Percentiles rank a stretch among this genome's conserved stretches.
Evolutionary conservation across 2,113 vertebrate species (phyloP).

Genomic region (Phoxinus phoxinus): DNA sequence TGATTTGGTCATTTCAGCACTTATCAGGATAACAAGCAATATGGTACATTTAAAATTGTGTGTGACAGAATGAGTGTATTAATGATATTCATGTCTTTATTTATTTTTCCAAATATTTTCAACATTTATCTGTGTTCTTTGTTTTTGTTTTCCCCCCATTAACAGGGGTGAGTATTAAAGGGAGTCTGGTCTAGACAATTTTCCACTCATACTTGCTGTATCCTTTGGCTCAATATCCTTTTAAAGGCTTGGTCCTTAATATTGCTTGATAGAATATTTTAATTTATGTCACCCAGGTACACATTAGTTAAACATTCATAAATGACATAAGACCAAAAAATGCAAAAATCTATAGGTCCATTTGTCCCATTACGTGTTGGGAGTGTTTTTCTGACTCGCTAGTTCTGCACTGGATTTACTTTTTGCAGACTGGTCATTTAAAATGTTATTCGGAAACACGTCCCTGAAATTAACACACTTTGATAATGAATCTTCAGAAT

Average conservation of each 20-base stretch:
- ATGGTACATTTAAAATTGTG: background rate
- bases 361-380: constrained; percentile 64
- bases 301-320: background rate
- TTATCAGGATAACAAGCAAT: background rate
- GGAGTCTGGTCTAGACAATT: constrained; percentile 79
- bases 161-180: constrained; percentile 86
- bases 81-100: background rate
- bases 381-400: constrained; percentile 24
- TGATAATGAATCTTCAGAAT: background rate
- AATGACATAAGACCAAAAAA: background rate
- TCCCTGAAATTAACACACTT: background rate
- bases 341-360: background rate
- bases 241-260: constrained; percentile 62
- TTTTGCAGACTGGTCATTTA: constrained; percentile 9
- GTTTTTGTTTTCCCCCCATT: constrained; percentile 71
- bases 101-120: background rate
- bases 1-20: background rate
- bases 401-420: background rate
- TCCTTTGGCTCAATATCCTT: constrained; percentile 80
- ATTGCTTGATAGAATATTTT: background rate
- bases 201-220: constrained; percentile 77
- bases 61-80: background rate
- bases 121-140: constrained; percentile 65
- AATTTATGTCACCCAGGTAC: background rate
- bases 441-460: background rate